A percentile compares a stretch with the other conserved stretches of the same genome.
These are phyloP conservation scores for Thinocorus orbignyianus DNA, from an alignment of 2,113 vertebrate genomes.

Conservation along the genomic window DNA sequence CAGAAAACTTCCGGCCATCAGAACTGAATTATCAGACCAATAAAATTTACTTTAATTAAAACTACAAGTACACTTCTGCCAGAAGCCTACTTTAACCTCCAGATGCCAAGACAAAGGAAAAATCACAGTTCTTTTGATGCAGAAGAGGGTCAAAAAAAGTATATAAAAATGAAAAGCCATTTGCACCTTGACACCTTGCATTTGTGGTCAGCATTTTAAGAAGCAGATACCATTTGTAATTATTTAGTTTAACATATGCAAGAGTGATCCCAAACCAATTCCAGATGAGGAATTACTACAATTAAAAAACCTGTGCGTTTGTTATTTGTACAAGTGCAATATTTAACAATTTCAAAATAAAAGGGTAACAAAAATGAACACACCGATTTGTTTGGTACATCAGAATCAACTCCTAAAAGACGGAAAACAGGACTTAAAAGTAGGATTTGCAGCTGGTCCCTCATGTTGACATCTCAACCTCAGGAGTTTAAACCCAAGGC, in stretches of 20 bases:
- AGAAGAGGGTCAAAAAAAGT: constrained; percentile 48
- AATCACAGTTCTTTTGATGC: constrained; percentile 52
- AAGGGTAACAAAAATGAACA: constrained; percentile 62
- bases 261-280: constrained; percentile 57
- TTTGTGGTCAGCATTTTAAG: constrained; percentile 18
- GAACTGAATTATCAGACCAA: constrained; percentile 49
- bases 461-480: not conserved
- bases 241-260: constrained; percentile 21
- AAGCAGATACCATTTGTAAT: constrained; percentile 3
- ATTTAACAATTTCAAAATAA: constrained; percentile 61
- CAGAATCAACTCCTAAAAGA: constrained; percentile 52
- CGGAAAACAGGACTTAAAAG: constrained; percentile 12
- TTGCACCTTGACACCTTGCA: constrained; percentile 22
- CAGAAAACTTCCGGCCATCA: constrained; percentile 68
- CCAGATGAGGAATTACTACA: constrained; percentile 51
- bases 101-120: constrained; percentile 67
- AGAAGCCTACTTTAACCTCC: constrained; percentile 64
- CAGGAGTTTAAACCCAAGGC: not conserved
- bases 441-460: constrained; percentile 49
- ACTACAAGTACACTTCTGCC: constrained; percentile 61
- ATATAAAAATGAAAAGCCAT: constrained; percentile 57
- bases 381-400: constrained; percentile 45
- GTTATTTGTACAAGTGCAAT: constrained; percentile 68
- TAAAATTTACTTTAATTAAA: constrained; percentile 68
- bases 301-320: constrained; percentile 49